Conservation (phyloP, 1,140 invertebrate genomes). For the Pristionchus pacificus region DNA sequence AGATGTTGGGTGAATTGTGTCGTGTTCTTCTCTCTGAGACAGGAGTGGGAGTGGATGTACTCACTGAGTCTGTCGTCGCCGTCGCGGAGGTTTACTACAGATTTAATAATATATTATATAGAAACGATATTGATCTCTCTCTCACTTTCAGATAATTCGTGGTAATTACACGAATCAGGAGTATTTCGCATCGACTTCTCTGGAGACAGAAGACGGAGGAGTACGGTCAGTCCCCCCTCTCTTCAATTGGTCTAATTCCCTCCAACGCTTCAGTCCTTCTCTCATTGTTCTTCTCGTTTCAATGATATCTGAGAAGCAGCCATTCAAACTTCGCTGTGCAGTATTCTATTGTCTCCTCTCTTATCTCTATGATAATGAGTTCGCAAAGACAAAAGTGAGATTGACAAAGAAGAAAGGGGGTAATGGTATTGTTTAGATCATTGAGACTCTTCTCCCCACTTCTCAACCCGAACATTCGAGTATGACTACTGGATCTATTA, state of each 20-base stretch:
- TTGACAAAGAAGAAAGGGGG: not conserved
- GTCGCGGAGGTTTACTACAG: conserved; percentile 74
- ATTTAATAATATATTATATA: not conserved
- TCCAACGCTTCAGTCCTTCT: conserved; percentile 68
- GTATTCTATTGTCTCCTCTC: conserved; percentile 96
- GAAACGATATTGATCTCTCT: not conserved
- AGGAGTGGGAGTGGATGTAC: conserved; percentile 89
- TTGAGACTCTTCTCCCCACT: conserved; percentile 82
- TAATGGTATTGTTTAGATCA: conserved; percentile 61
- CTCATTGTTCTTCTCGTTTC: conserved; percentile 92
- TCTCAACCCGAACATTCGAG: conserved; percentile 65
- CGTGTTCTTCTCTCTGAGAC: conserved; percentile 73
- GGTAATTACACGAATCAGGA: conserved; percentile 86
- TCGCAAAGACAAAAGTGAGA: conserved; percentile 66
- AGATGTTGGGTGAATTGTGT: conserved; percentile 70
- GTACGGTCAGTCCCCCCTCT: conserved; percentile 10
- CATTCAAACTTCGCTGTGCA: conserved; percentile 81
- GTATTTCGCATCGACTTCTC: conserved; percentile 82
- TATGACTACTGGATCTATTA: conserved; percentile 71
- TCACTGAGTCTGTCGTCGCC: conserved; percentile 91
- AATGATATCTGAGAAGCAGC: conserved; percentile 98
- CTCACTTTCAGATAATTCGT: conserved; percentile 65
- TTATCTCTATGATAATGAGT: conserved; percentile 86
- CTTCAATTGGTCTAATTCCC: not conserved
- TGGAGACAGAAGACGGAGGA: conserved; percentile 79